Base-by-base conservation (phyloP, 1,140 invertebrate species). In the Laupala kohalensis region DNA sequence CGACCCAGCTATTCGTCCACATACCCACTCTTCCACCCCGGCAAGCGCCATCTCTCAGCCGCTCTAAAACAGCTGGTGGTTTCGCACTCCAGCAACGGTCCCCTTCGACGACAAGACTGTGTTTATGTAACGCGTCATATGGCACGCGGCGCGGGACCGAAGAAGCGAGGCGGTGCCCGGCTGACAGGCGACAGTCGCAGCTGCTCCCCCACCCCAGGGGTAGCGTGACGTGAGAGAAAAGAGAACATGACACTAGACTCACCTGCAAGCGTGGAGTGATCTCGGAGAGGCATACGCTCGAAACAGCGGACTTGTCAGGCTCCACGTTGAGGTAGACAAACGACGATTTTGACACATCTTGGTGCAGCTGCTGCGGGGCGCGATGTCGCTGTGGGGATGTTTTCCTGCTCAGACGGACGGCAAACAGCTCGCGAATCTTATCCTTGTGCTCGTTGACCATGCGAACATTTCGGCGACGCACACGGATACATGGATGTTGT, bases 401-500 rank as follows among this genome's bases (percentile, higher is more conserved):
- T 70, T 70, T 70, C 6, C 37, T 24, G 4, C 23, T 30, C n/a
- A 70, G 25, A 19, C 69, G 69, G 25, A 70, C 69, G 3, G 69
- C 37, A 23, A 70, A 70, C 69, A 70, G 28, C 28, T 25, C 53
- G 69, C 63, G 27, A 2, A 70, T 70, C 25, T 70, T 70, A 24
- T 70, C 69, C 9, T 27, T 30, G 63, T 70, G 28, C 37, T 70
- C 69, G 24, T 53, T n/a, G 27, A 70, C 69, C 26, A 70, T n/a
- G 24, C 69, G 29, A 37, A 70, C 25, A 62, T 70, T 70, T 24
- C 63, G 53, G 19, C 69, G 37, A 23, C 27, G 28, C 37, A 70
- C 69, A 64, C 69, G 69, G 24, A 70, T 70, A 28, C 25, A 70
- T 70, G 69, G 69, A 70, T 70, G 69, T 6, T 63, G 69, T 12